Evolutionary conservation across 2,797 vertebrate species (phyloP), one percentile per base, ranked within the genome.

Genomic region (Gouania willdenowi): DNA sequence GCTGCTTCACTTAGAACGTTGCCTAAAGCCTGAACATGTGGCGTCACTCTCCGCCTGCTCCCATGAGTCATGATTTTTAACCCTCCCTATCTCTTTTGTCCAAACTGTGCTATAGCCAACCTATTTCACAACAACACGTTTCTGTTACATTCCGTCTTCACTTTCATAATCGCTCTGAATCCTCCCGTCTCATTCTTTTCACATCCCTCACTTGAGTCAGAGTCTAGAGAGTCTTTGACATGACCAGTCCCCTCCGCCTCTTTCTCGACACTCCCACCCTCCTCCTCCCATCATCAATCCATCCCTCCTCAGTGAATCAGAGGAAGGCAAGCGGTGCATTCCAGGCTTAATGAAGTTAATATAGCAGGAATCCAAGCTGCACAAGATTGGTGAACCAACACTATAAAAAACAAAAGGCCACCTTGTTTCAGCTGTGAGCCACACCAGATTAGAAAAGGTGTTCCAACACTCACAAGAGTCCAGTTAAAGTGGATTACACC

Each of bases 341-440:
- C 92, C 88, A 75, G 75, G 77, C 87, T 91, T 92, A 93, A 92
- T 92, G 85, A 93, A 93, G 83, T 88, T 89, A 92, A 91, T 92
- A 91, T 88, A 84, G 74, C 81, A 79, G 86, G 87, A 92, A 92
- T 92, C 80, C 73, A 58, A 83, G 78, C 75, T 77, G n/a, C 72
- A 68, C 79, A 74, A 81, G 81, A 82, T 87, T 73, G 77, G 61
- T 38, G 64, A 79, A 87, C 89, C 82, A 75, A 83, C 77, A 80
- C 83, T 70, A 70, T 75, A 86, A 86, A n/a, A 92, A 90, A 90
- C 87, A 91, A 89, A 88, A 84, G 86, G 55, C 46, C 66, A n/a
- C 53, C 64, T 83, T 90, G 87, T 88, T 77, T 26, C 53, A 69
- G 72, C 65, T 72, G 77, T 74, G 75, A 85, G 77, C 82, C 65